phyloP scores from a whole-genome alignment of 2,888 invertebrate species.

The Ennomos quercinarius region DNA sequence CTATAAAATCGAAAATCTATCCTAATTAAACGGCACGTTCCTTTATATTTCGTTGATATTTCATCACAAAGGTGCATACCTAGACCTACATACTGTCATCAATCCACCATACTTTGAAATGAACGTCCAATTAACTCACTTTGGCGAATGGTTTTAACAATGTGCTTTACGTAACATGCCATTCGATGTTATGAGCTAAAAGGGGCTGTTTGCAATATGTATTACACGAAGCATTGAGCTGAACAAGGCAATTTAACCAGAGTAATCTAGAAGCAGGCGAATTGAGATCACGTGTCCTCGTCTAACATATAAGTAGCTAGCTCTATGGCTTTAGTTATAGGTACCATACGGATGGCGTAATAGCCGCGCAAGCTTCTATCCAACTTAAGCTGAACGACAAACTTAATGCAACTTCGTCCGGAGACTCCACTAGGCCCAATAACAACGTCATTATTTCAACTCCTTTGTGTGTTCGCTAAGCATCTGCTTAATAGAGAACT shows the following conservation, averaged over 20 bases:
- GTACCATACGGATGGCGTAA: slow-evolving; percentile 44
- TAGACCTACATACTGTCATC: neutral
- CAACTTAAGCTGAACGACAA: slow-evolving; percentile 64
- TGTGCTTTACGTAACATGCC: slow-evolving; percentile 35
- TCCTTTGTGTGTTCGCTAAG: slow-evolving; percentile 23
- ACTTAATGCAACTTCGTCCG: slow-evolving; percentile 64
- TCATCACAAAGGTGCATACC: slow-evolving; percentile 26
- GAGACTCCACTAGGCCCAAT: slow-evolving; percentile 52
- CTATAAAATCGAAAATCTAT: neutral
- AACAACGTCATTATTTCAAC: slow-evolving; percentile 51
- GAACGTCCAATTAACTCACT: slow-evolving; percentile 42
- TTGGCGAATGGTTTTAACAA: slow-evolving; percentile 28
- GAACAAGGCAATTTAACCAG: slow-evolving; percentile 62
- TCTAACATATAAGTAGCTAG: slow-evolving; percentile 18
- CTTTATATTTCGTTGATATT: slow-evolving; percentile 5
- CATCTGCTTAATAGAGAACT: slow-evolving; percentile 14
- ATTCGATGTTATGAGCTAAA: slow-evolving; percentile 48
- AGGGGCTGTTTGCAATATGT: slow-evolving; percentile 58
- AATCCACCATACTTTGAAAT: slow-evolving; percentile 31
- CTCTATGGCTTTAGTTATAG: slow-evolving; percentile 17
- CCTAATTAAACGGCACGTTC: neutral
- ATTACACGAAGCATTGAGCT: slow-evolving; percentile 62
- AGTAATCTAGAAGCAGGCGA: slow-evolving; percentile 57
- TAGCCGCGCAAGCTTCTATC: slow-evolving; percentile 50
- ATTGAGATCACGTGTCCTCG: slow-evolving; percentile 44